Percentiles rank a stretch among this genome's conserved stretches.
phyloP scores from a whole-genome alignment of 2,113 vertebrate genomes.

The Polypterus bichir region DNA sequence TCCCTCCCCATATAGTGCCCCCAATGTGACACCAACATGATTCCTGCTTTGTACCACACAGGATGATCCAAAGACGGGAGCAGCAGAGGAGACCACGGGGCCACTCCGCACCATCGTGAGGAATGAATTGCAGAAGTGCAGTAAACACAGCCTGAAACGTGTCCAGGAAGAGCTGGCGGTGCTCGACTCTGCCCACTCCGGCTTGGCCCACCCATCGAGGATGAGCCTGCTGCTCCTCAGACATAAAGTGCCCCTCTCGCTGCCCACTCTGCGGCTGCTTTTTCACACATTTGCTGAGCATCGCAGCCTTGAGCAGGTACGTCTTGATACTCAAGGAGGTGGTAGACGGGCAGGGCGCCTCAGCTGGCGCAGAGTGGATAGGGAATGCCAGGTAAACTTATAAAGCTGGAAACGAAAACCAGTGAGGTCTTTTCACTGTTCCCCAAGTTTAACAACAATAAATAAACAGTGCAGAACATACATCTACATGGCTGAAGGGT shows the following conservation, averaged over 20 bases:
- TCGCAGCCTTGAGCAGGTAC: slow-evolving; percentile 32
- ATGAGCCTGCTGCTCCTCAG: slow-evolving; percentile 31
- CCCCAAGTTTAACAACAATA: too few relatives aligned
- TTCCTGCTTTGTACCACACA: too few relatives aligned
- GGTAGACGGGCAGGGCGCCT: too few relatives aligned
- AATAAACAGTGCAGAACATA: too few relatives aligned
- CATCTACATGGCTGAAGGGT: too few relatives aligned
- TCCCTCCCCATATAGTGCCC: too few relatives aligned
- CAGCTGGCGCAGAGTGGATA: too few relatives aligned
- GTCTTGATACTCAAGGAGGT: background rate
- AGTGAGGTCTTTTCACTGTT: too few relatives aligned
- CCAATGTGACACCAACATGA: too few relatives aligned
- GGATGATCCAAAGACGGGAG: too few relatives aligned
- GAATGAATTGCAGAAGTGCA: slow-evolving; percentile 23
- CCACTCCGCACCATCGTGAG: slow-evolving; percentile 23
- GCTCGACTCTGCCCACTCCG: slow-evolving; percentile 16
- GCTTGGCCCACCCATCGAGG: slow-evolving; percentile 27
- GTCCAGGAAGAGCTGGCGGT: slow-evolving; percentile 26
- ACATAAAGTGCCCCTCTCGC: slow-evolving; percentile 32
- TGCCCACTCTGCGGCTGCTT: slow-evolving; percentile 35
- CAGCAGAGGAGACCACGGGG: background rate
- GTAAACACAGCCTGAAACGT: slow-evolving; percentile 17
- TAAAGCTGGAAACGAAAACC: too few relatives aligned
- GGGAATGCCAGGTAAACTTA: too few relatives aligned
- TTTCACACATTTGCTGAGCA: slow-evolving; percentile 30